These are phyloP conservation scores for Myopa testacea DNA, from an alignment of 2,888 invertebrate species.

Conservation along the genomic window DNA sequence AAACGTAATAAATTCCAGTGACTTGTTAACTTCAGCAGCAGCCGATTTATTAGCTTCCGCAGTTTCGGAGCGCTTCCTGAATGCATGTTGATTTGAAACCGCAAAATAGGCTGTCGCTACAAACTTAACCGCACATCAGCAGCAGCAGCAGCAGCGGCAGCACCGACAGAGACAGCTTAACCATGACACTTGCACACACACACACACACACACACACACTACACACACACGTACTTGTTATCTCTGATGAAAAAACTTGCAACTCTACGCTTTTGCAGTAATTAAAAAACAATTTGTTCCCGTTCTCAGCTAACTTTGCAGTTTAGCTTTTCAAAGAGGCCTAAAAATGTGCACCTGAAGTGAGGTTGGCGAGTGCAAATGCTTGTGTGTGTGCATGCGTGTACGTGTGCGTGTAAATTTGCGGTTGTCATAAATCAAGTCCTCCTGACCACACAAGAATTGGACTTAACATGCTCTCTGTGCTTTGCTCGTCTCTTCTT, in stretches of 20 bases:
- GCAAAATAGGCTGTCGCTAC: conserved; percentile 13
- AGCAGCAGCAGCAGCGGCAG: conserved; percentile 9
- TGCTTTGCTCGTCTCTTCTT: no score
- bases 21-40: not conserved
- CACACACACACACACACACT: not conserved
- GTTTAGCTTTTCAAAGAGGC: no score
- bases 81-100: conserved; percentile 17
- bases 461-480: no score
- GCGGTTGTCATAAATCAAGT: no score
- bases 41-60: not conserved
- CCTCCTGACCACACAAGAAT: no score
- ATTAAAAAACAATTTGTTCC: not conserved
- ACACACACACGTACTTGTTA: not conserved
- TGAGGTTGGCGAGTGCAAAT: no score
- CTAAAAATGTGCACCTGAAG: no score
- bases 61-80: not conserved
- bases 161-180: not conserved
- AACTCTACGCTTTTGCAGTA: not conserved
- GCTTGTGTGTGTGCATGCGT: no score
- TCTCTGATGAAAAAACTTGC: not conserved
- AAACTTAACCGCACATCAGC: conserved; percentile 23
- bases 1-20: no score
- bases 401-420: no score
- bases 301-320: no score
- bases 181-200: not conserved